Evolutionary conservation across 2,113 vertebrate genomes (phyloP).

Genomic region (Mesembrinibis cayennensis): DNA sequence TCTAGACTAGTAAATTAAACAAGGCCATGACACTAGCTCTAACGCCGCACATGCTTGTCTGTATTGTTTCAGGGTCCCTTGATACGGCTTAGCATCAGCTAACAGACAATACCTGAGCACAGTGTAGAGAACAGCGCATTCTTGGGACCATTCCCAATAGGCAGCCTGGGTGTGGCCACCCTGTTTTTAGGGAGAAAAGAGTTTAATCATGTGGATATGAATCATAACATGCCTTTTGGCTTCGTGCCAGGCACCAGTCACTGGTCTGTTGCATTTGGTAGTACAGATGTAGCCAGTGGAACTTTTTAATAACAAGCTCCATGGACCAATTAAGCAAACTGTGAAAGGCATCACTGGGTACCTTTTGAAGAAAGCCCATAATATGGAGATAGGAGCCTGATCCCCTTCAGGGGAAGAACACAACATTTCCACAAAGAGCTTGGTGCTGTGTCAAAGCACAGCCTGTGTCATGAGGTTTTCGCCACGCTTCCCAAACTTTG

Average conservation of each 20-base stretch:
- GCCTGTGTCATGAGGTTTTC: neutral
- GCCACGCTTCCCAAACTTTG: neutral
- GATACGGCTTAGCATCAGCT: neutral
- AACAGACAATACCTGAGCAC: neutral
- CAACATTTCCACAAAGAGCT: neutral
- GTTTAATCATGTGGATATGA: neutral
- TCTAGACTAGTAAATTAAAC: slow-evolving; percentile 18
- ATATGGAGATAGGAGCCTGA: neutral
- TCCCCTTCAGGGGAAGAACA: neutral
- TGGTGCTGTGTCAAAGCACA: neutral
- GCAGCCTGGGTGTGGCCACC: slow-evolving; percentile 1
- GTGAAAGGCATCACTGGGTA: neutral
- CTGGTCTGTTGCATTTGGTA: neutral
- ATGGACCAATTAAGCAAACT: neutral
- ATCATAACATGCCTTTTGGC: slow-evolving; percentile 2
- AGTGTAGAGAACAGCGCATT: neutral
- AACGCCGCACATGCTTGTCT: neutral
- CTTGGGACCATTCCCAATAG: slow-evolving; percentile 22
- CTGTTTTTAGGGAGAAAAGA: neutral
- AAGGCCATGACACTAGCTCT: neutral
- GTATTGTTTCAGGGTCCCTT: neutral
- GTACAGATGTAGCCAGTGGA: neutral
- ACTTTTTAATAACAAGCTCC: neutral
- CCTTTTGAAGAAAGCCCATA: neutral
- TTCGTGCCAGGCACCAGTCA: neutral